A percentile compares a stretch with the other conserved stretches of the same genome.
Evolutionary conservation across 2,888 invertebrate genomes (phyloP).

Genomic region (Scrobipalpa costella): DNA sequence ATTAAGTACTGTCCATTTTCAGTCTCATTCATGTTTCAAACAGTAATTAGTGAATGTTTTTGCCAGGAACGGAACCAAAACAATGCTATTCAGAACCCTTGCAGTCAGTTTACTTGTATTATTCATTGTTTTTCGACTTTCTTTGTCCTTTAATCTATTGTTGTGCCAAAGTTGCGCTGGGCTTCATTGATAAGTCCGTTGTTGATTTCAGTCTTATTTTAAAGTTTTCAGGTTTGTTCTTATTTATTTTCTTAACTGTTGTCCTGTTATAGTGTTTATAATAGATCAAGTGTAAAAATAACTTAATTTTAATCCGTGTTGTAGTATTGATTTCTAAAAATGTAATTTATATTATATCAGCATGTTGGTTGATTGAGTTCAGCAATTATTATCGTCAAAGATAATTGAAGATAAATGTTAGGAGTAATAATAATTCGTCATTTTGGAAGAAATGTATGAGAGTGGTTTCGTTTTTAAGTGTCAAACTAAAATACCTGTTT

Average conservation of each 20-base stretch:
- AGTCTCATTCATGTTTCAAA: neutral
- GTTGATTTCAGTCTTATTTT: neutral
- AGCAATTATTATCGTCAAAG: no score
- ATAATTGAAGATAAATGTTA: no score
- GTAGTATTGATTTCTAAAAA: no score
- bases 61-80: constrained; percentile 8
- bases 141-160: constrained; percentile 25
- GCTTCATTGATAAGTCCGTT: constrained; percentile 21
- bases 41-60: constrained; percentile 25
- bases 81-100: constrained; percentile 26
- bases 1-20: neutral
- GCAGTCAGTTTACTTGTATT: constrained; percentile 24
- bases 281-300: neutral
- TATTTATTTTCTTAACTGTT: constrained; percentile 4
- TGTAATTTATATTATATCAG: no score
- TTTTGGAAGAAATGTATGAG: no score
- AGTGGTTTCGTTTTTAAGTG: no score
- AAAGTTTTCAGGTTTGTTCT: neutral
- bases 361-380: no score
- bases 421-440: no score
- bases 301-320: no score
- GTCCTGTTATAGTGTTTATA: neutral
- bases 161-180: constrained; percentile 21
- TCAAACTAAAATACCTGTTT: no score
- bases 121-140: constrained; percentile 27